Evolutionary conservation across 2,888 invertebrate species (phyloP), one percentile per base, ranked within the genome.

Genomic region (Dicranocentrus wangi): DNA sequence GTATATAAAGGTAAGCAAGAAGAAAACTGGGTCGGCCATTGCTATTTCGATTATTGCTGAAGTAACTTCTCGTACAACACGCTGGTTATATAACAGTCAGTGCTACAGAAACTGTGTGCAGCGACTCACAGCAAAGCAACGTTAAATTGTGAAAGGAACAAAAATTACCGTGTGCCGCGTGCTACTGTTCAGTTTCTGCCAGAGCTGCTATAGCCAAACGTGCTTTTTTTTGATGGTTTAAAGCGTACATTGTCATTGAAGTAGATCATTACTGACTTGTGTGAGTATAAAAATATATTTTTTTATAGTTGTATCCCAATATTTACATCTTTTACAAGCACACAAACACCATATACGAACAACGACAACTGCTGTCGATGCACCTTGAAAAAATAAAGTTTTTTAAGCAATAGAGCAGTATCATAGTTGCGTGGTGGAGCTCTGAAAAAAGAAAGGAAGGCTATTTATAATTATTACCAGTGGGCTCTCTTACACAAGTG

Each of bases 1-100:
- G 17, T 58, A 76, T 76, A 76, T 75, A 76, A 76, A 76, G 76
- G 76, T 68, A 58, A 75, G 47, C 60, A 60, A 66, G 60, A 55
- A 39, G 68, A 25, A 71, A 71, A 78, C 65, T 78, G 55, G 70
- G 71, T 70, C 71, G 78, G 32, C 32, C 78, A 78, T 63, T 71
- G 65, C 58, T 55, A 71, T 53, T 63, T 70, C 28, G 25, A 55
- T 78, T 25, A 78, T 28, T 71, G 71, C 47, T 17, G 69, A 27
- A 71, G 71, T 65, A 78, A 78, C 70, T 63, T 42, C 65, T 39
- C 61, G n/a, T n/a, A n/a, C n/a, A n/a, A 77, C 77, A 39, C 28
- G 25, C 47, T 47, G 58, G 10, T 10, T 32, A 32, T 32, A 32
- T 58, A 58, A 23, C 13, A 8, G 15, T 25, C 8, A 27, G 23